Conservation (phyloP, 2,888 invertebrate species). For the Amphimallon solstitiale region DNA sequence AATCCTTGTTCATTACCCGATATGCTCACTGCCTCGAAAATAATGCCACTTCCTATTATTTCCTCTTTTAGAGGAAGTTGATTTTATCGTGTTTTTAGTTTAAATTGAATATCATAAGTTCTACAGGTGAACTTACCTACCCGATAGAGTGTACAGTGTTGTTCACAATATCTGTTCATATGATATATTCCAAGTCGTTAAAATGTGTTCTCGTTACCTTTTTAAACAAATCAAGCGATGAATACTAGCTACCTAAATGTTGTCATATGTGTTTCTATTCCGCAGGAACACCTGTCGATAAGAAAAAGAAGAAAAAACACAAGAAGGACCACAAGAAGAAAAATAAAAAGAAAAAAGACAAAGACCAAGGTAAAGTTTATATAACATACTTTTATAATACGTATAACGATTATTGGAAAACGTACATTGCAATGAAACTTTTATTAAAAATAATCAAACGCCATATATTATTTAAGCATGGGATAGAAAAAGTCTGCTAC, state of each 20-base stretch:
- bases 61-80: neutral
- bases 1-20: neutral
- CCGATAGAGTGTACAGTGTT: no score
- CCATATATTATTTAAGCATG: no score
- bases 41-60: neutral
- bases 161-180: no score
- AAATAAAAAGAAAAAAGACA: conserved; percentile 37
- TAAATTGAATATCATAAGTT: neutral
- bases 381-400: neutral
- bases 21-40: neutral
- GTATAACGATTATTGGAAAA: no score
- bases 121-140: neutral
- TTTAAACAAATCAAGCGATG: no score
- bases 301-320: conserved; percentile 35
- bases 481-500: no score
- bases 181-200: no score
- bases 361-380: conserved; percentile 42
- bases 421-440: no score
- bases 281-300: conserved; percentile 14
- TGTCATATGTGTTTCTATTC: no score
- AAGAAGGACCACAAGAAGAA: conserved; percentile 35
- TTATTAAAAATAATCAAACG: no score
- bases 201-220: no score
- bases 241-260: no score
- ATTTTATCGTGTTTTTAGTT: neutral